Base-by-base conservation (phyloP, 2,113 vertebrate genomes). In the Struthidea cinerea region DNA sequence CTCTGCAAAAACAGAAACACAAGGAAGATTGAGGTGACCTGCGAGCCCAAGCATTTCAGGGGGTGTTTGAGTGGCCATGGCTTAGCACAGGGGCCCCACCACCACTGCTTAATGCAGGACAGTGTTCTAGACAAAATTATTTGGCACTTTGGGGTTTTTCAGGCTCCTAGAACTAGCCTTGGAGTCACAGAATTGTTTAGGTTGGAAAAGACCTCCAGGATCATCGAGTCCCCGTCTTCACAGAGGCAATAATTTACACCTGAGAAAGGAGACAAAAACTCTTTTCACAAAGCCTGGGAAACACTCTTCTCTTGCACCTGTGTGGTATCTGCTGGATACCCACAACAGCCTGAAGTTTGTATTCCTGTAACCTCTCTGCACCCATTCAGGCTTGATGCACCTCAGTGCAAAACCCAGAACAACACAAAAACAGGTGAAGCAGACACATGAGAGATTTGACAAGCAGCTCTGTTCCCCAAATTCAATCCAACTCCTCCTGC, bases 1-100 rank as follows among this genome's bases (percentile, higher is more conserved):
- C 93, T 99, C 99, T 99, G 96, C 27, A 81, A 97, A 97, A 93
- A 82, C 52, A 97, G 90, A 96, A 93, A 59, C 35, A 90, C 47
- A 86, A 50, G 47, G 21, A 56, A 91, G 6, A 64, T 75, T 93
- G 77, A 94, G 37, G 89, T 1, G n/a, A 74, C 4, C 32, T 39
- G 28, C 1, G 6, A 68, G 32, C 13, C 28, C 3, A 0, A 61
- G 35, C 14, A 7, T 41, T 78, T 33, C 4, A 3, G 28, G 11
- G 15, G 13, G 28, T 0, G 0, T 33, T 12, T 26, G 27, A 22
- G 46, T 18, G 12, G n/a, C 15, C 50, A 28, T 6, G 7, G 55
- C 39, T 52, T 24, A 61, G 47, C 46, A 64, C 39, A 55, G 39
- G 60, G 35, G 27, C 6, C 24, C 39, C 37, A 44, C 9, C 30